A percentile compares a stretch with the other conserved stretches of the same genome.
These are phyloP conservation scores for Trachelus stipa DNA, from an alignment of 2,888 invertebrate genomes.

Conservation along the genomic window DNA sequence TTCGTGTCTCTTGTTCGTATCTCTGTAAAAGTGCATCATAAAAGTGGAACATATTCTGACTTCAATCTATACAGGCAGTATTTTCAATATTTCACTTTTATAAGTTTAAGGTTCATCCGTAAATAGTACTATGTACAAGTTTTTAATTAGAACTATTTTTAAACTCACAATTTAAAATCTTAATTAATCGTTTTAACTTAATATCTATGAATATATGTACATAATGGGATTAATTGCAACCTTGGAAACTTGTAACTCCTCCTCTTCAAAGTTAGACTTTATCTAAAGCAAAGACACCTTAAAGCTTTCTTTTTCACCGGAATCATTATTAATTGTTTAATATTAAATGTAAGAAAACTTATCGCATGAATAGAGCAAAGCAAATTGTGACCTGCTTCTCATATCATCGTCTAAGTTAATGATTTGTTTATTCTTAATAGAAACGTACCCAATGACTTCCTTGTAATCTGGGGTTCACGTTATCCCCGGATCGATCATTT, in stretches of 20 bases:
- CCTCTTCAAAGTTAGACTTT: too few species aligned
- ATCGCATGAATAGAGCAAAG: neutral
- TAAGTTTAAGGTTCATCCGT: neutral
- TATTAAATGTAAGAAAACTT: neutral
- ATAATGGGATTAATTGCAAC: neutral
- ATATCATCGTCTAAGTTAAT: neutral
- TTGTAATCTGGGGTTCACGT: neutral
- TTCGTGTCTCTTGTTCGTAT: neutral
- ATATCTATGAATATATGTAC: neutral
- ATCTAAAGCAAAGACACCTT: too few species aligned
- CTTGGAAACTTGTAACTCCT: neutral
- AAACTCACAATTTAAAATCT: too few species aligned
- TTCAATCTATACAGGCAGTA: neutral
- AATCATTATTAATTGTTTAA: neutral
- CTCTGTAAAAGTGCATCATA: neutral
- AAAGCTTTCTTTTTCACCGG: neutral
- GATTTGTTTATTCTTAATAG: neutral
- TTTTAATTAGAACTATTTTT: neutral
- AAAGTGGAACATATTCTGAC: neutral
- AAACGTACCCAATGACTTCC: neutral
- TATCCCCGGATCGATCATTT: neutral
- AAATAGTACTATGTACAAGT: neutral
- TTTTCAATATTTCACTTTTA: too few species aligned
- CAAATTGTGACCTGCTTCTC: neutral
- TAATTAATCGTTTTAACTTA: too few species aligned